These are phyloP conservation scores for Salmo trutta DNA, from an alignment of 2,797 vertebrate species.

Conservation along the genomic window DNA sequence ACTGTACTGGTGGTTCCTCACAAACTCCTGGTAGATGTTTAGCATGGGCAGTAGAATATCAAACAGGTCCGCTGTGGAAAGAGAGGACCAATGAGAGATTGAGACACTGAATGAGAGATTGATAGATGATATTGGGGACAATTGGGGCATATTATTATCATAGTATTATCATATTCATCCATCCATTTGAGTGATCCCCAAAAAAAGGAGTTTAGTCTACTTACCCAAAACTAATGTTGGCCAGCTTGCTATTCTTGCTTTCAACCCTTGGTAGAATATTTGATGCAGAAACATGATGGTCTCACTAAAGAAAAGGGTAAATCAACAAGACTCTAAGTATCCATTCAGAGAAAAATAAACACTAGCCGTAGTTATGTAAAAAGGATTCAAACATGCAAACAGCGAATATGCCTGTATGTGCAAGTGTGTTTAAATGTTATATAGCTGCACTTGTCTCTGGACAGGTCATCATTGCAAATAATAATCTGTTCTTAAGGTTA, in stretches of 20 bases:
- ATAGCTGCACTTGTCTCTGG: background rate
- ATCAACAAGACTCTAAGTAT: background rate
- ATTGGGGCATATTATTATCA: background rate
- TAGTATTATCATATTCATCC: background rate
- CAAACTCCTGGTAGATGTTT: slow-evolving; percentile 99
- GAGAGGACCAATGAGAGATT: background rate
- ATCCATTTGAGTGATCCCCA: background rate
- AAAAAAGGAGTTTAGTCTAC: slow-evolving; percentile 36
- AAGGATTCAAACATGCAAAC: background rate
- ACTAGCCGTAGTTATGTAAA: background rate
- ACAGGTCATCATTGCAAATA: background rate
- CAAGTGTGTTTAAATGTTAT: background rate
- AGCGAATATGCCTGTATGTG: background rate
- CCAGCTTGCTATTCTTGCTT: slow-evolving; percentile 97
- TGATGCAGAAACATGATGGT: slow-evolving; percentile 99
- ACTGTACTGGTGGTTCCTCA: slow-evolving; percentile 98
- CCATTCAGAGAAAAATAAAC: slow-evolving; percentile 2
- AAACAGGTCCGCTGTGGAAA: slow-evolving; percentile 87
- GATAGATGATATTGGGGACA: background rate
- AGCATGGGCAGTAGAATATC: slow-evolving; percentile 98
- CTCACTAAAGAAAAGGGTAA: slow-evolving; percentile 79
- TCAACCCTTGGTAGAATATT: slow-evolving; percentile 98
- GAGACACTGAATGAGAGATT: background rate
- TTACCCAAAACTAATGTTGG: slow-evolving; percentile 96
- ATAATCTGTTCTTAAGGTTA: background rate